Evolutionary conservation across 1,140 invertebrate species (phyloP).

Genomic region (Ips typographus): DNA sequence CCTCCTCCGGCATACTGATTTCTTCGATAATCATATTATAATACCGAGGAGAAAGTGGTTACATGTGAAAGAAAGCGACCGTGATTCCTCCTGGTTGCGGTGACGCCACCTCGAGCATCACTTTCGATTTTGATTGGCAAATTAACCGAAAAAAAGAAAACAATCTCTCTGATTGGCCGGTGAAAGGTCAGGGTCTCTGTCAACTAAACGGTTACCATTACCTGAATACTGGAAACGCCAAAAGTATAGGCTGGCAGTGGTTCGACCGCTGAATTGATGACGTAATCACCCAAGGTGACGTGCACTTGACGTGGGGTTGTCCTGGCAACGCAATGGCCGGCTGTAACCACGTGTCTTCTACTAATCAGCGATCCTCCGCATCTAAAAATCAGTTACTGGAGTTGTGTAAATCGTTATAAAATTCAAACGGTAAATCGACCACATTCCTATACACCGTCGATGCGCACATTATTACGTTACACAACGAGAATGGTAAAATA

Average conservation of each 20-base stretch:
- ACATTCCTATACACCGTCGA: conserved; percentile 12
- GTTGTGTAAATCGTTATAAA: conserved; percentile 9
- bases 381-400: conserved; percentile 56
- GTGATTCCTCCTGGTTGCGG: conserved; percentile 2
- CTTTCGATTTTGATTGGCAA: conserved; percentile 27
- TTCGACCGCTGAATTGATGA: conserved; percentile 90
- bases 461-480: conserved; percentile 16
- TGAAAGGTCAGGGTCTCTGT: not conserved
- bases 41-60: conserved; percentile 16
- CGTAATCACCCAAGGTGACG: conserved; percentile 90
- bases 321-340: conserved; percentile 93
- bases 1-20: conserved; percentile 24
- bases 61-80: conserved; percentile 24
- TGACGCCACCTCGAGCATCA: conserved; percentile 15
- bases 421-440: conserved; percentile 14
- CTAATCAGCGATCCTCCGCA: conserved; percentile 94
- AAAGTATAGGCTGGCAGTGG: conserved; percentile 88
- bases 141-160: not conserved
- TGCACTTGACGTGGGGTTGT: conserved; percentile 86
- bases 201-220: conserved; percentile 18
- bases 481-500: conserved; percentile 1
- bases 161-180: no score
- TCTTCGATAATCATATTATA: conserved; percentile 30
- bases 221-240: conserved; percentile 78
- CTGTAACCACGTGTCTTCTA: conserved; percentile 89